Conservation (phyloP, 2,888 invertebrate genomes). For the Syrphus vitripennis region DNA sequence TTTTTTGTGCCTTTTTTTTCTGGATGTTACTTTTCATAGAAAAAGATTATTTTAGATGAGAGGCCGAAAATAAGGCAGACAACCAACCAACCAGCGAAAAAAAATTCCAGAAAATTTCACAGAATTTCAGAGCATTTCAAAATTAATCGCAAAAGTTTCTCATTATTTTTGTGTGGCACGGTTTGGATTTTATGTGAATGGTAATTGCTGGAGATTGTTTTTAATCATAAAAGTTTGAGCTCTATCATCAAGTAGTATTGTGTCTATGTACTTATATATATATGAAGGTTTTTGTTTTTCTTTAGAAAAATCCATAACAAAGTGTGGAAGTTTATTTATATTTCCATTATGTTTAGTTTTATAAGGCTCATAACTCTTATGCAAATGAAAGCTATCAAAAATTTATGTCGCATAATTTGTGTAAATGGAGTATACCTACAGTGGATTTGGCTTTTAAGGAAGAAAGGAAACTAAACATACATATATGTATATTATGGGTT, state of each 20-base stretch:
- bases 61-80: neutral
- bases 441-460: too few species aligned
- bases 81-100: neutral
- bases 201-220: conserved; percentile 11
- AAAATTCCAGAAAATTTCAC: neutral
- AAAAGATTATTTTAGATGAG: neutral
- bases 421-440: neutral
- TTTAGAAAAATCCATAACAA: neutral
- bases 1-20: neutral
- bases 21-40: neutral
- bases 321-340: neutral
- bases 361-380: conserved; percentile 15
- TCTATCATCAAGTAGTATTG: conserved; percentile 1
- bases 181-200: conserved; percentile 28
- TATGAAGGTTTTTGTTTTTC: neutral
- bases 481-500: neutral
- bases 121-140: neutral
- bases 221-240: conserved; percentile 24
- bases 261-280: too few species aligned
- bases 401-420: conserved; percentile 6
- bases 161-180: conserved; percentile 28
- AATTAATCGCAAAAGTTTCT: conserved; percentile 31
- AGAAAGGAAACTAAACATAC: neutral
- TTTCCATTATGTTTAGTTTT: neutral
- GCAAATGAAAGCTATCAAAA: conserved; percentile 14